These are phyloP conservation scores for Bombus pyrosoma DNA, from an alignment of 1,140 invertebrate species.

Conservation along the genomic window DNA sequence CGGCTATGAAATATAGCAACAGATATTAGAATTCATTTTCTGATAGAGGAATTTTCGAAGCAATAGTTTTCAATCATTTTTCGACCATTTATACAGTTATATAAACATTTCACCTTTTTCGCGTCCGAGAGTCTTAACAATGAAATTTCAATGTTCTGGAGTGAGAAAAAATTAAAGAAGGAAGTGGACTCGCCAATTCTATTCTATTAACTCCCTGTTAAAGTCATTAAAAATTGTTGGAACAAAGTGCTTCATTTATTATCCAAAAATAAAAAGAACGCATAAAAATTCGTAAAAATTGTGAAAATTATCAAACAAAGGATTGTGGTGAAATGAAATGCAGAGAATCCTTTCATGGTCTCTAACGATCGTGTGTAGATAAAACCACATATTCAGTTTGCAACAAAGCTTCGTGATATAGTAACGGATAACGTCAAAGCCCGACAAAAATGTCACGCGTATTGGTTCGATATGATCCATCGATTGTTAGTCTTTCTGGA, in stretches of 20 bases:
- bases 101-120: neutral
- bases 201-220: neutral
- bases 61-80: too few relatives aligned
- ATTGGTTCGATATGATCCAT: neutral
- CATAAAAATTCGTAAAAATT: neutral
- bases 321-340: neutral
- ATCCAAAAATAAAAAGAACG: neutral
- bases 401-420: neutral
- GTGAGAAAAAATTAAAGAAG: neutral
- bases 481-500: conserved; percentile 8
- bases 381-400: conserved; percentile 12
- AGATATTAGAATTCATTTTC: too few relatives aligned
- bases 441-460: neutral
- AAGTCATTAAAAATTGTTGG: neutral
- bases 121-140: neutral
- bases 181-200: neutral
- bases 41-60: too few relatives aligned
- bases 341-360: neutral
- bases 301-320: neutral
- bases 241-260: neutral
- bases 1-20: too few relatives aligned
- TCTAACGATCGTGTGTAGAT: neutral
- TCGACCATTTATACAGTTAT: too few relatives aligned
- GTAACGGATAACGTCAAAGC: neutral
- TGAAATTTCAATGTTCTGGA: neutral